Percentiles rank a stretch among this genome's conserved stretches.
Evolutionary conservation across 2,113 vertebrate species (phyloP).

Genomic region (Calyptommatus sinebrachiatus): DNA sequence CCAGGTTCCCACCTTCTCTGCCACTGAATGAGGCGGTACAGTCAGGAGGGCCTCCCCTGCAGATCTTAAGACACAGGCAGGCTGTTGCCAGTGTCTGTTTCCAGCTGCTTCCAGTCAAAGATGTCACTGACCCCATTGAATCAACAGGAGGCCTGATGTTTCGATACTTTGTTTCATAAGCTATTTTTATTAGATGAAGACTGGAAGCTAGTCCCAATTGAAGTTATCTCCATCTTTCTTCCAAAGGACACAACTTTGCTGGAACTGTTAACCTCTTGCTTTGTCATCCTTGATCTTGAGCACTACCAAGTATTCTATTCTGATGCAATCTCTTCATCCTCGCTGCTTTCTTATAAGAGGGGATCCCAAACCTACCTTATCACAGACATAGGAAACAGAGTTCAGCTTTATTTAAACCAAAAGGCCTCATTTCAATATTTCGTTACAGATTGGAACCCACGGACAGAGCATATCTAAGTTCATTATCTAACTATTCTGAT

Average conservation of each 20-base stretch:
- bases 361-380: background rate
- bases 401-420: background rate
- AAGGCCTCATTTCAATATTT: background rate
- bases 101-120: background rate
- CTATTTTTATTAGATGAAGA: background rate
- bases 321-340: background rate
- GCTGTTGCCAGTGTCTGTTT: background rate
- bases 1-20: too few species aligned
- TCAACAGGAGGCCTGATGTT: background rate
- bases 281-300: background rate
- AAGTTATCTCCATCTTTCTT: background rate
- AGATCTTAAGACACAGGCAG: too few species aligned
- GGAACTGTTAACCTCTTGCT: background rate
- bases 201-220: background rate
- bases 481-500: background rate
- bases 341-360: background rate
- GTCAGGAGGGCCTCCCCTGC: too few species aligned
- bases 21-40: too few species aligned
- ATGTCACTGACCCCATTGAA: background rate
- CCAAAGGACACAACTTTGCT: background rate
- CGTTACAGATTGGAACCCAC: background rate
- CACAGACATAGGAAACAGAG: background rate
- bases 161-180: background rate
- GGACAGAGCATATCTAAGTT: background rate
- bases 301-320: background rate